phyloP scores from a whole-genome alignment of 2,797 vertebrate species.

The Scyliorhinus canicula region DNA sequence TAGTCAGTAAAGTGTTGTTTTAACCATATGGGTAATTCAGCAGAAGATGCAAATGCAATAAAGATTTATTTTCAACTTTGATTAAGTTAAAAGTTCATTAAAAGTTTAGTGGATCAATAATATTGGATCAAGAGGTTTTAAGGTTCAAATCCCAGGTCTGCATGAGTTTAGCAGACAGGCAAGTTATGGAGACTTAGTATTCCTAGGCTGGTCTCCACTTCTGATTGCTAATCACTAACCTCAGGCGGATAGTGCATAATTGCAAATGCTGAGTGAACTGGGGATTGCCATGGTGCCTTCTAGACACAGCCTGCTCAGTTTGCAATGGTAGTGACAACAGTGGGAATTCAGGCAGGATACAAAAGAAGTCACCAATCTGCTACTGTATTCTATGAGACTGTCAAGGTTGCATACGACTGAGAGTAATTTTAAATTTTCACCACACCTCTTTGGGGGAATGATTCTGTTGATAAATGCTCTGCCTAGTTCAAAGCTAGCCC shows the following conservation, averaged over 20 bases:
- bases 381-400: neutral
- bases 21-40: neutral
- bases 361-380: neutral
- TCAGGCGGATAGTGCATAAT: neutral
- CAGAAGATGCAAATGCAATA: neutral
- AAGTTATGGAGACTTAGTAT: neutral
- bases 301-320: neutral
- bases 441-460: neutral
- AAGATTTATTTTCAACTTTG: neutral
- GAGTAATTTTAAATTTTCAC: neutral
- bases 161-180: neutral
- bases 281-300: neutral
- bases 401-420: neutral
- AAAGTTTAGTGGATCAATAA: neutral
- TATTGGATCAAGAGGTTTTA: neutral
- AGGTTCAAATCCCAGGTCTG: neutral
- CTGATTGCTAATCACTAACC: neutral
- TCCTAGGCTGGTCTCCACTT: neutral
- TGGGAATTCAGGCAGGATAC: neutral
- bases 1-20: neutral
- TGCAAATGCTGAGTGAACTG: neutral
- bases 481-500: neutral
- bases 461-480: neutral
- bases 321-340: neutral
- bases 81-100: neutral